Base-by-base conservation (phyloP, 2,113 vertebrate genomes). In the Grammomys surdaster region DNA sequence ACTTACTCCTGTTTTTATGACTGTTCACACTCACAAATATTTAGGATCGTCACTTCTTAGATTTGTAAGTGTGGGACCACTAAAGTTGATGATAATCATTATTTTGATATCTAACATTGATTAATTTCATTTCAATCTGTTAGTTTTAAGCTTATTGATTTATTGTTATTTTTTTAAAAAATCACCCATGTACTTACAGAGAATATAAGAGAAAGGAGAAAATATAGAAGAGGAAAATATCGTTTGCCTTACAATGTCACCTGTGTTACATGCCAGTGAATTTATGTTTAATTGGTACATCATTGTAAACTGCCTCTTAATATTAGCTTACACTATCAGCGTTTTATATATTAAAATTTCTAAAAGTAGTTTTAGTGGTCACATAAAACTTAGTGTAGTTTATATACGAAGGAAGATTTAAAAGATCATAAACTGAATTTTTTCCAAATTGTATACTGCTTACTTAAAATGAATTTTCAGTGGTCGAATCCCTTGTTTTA, bases 71-170 rank as follows among this genome's bases (percentile, higher is more conserved):
- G 36, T 33, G 69, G 36, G 88, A 48, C 10, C 46, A 72, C 11
- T 43, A 77, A 76, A n/a, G 76, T 36, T 85, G 65, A 95, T 92
- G 70, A 17, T 93, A 84, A 91, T 81, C 24, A 80, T 88, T 92
- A 78, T 11, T 75, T 92, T 12, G 84, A 94, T 93, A 88, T 16
- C 67, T 65, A 6, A 58, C n/a, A 88, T 16, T 76, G 78, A 24
- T 73, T 85, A 60, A 58, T 46, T 93, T 93, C 36, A 36, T 48
- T 89, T 80, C 40, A 40, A 63, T 51, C 91, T 90, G 56, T 60
- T 46, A 48, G 89, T 92, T 85, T 88, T 84, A 80, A 95, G 58
- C 22, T 81, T 94, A 63, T 72, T 75, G 22, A 33, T 85, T 94
- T 94, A 24, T 80, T 73, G 17, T 81, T 92, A 7, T 58, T 95